Evolutionary conservation across 2,113 vertebrate species (phyloP), one percentile per base, ranked within the genome.

Genomic region (Acrocephalus arundinaceus): DNA sequence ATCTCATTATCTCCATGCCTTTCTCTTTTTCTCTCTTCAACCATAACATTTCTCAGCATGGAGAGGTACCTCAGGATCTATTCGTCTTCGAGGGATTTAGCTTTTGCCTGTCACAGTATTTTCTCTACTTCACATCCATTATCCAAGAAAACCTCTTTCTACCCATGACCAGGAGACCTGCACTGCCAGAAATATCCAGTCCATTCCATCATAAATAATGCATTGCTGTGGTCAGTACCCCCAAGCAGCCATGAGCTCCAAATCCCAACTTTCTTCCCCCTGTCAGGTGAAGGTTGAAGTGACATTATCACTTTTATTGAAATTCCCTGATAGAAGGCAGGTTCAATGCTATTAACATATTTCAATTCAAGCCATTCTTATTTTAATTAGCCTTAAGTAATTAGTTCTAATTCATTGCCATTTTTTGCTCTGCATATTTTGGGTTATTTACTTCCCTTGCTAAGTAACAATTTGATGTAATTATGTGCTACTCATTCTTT

Each of bases 301-400:
- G 8, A 75, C 63, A 82, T 93, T 83, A 74, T 58, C 51, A 79
- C 93, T 96, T 97, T 93, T 96, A 95, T 97, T 96, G 86, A 95
- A 96, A 94, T 97, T 97, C 96, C 95, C 94, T 97, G 43, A 35
- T 97, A 94, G 89, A 87, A 95, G 89, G 65, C 93, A 97, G 96
- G 97, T 97, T 98, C 66, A 21, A 93, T 80, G 94, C 96, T 91
- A 97, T 98, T 97, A 97, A 93, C 96, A 97, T 97, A 98, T 97
- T 97, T 97, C 97, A 97, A 97, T 97, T 63, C 75, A 55, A 82
- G 24, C 97, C 95, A 97, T 98, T 98, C 96, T 98, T 97, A 97
- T 98, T 98, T 98, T 98, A 98, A 98, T 98, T 98, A 98, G 98
- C 97, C 97, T 97, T 97, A 97, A 98, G 97, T 98, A 98, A 98